These are phyloP conservation scores for Ascaphus truei DNA, from an alignment of 2,113 vertebrate genomes.

Conservation along the genomic window DNA sequence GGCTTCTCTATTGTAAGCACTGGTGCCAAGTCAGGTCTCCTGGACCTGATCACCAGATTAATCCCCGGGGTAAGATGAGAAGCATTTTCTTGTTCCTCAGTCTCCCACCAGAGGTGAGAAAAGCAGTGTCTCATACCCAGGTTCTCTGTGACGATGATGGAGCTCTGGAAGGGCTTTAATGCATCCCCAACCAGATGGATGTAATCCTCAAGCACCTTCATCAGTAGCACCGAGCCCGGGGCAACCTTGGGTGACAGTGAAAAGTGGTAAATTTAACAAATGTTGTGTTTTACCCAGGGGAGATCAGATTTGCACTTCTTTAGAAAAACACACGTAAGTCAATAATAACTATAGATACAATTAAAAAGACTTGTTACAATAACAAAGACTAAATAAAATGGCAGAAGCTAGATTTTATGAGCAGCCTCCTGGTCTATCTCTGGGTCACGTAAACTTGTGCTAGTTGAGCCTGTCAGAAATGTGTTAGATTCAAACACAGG, in stretches of 20 bases:
- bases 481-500: not conserved
- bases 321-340: not conserved
- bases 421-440: no score
- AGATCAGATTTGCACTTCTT: not conserved
- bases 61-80: no score
- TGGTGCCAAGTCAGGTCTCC: no score
- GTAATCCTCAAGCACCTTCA: constrained; percentile 95
- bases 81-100: no score
- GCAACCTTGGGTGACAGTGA: constrained; percentile 66
- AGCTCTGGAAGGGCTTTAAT: constrained; percentile 93
- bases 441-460: not conserved
- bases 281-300: not conserved
- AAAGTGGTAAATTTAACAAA: not conserved
- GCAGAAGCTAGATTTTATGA: not conserved
- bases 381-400: no score
- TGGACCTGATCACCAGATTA: no score
- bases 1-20: no score
- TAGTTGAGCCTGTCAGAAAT: not conserved
- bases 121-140: constrained; percentile 69
- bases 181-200: constrained; percentile 89
- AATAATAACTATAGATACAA: no score
- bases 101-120: no score
- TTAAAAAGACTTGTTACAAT: not conserved
- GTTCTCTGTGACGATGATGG: constrained; percentile 91
- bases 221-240: constrained; percentile 86